These are phyloP conservation scores for Coreoperca whiteheadi DNA, from an alignment of 2,113 vertebrate species.

Conservation along the genomic window DNA sequence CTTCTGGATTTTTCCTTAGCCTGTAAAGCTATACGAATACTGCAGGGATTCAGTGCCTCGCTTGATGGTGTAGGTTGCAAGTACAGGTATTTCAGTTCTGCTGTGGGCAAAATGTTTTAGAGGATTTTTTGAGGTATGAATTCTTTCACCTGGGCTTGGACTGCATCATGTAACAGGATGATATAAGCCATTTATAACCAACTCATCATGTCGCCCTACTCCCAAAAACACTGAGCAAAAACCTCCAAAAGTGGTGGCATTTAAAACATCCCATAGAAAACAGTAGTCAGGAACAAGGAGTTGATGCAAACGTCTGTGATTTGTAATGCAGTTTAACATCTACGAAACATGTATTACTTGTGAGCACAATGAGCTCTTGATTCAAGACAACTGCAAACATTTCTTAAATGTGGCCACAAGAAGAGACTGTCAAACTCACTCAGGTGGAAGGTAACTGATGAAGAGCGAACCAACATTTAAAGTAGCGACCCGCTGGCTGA, in stretches of 20 bases:
- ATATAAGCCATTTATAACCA: not conserved
- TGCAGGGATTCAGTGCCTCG: not conserved
- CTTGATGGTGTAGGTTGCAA: not conserved
- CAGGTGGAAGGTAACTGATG: not conserved
- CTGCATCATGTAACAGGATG: not conserved
- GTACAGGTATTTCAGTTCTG: not conserved
- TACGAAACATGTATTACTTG: not conserved
- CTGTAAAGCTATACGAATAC: not conserved
- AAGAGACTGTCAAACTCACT: not conserved
- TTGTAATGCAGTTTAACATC: not conserved
- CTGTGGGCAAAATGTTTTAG: constrained; percentile 12
- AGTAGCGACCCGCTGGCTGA: not conserved
- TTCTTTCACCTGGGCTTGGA: constrained; percentile 3
- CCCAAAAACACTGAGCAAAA: not conserved
- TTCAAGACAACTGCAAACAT: not conserved
- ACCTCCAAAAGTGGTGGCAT: not conserved
- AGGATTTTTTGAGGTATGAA: constrained; percentile 1
- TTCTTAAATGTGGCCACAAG: not conserved
- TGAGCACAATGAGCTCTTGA: constrained; percentile 8
- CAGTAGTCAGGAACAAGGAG: constrained; percentile 8
- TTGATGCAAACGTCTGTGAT: not conserved
- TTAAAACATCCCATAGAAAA: not conserved
- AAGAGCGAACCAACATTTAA: not conserved
- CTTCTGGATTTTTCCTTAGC: not conserved
- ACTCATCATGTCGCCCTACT: not conserved